A percentile compares a stretch with the other conserved stretches of the same genome.
These are phyloP conservation scores for Heloderma charlesbogerti DNA, from an alignment of 2,113 vertebrate genomes.

Conservation along the genomic window DNA sequence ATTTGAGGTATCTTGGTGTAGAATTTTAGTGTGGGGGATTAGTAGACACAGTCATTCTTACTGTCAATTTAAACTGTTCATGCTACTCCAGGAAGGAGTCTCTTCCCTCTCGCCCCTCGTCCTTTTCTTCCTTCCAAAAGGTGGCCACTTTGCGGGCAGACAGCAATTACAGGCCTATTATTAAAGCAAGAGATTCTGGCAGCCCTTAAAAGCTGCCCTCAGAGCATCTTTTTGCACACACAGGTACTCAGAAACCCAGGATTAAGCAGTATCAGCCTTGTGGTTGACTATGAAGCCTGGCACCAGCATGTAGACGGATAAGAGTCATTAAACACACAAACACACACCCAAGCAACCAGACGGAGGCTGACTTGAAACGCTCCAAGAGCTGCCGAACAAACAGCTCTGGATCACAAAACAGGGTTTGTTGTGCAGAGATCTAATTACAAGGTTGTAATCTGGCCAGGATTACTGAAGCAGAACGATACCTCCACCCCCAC, in stretches of 20 bases:
- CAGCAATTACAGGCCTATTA: not conserved
- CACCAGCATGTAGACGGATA: not conserved
- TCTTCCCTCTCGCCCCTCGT: not conserved
- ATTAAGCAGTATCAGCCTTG: not conserved
- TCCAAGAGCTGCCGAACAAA: not conserved
- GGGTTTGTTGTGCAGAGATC: not conserved
- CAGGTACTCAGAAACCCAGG: not conserved
- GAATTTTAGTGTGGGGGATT: not conserved
- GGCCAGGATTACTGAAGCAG: not conserved
- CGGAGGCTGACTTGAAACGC: rapidly evolving
- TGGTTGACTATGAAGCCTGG: not conserved
- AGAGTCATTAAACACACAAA: not conserved
- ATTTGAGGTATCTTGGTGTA: not conserved
- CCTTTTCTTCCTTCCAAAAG: not conserved
- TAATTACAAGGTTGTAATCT: conserved; percentile 20
- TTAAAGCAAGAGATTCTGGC: not conserved
- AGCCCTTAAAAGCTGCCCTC: not conserved
- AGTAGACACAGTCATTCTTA: not conserved
- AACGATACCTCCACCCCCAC: rapidly evolving
- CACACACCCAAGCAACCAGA: not conserved
- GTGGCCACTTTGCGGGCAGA: not conserved
- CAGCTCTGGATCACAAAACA: not conserved
- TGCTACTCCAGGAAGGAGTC: not conserved
- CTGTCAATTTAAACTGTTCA: too few species aligned
- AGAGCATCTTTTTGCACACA: not conserved